Evolutionary conservation across 2,113 vertebrate genomes (phyloP).

Genomic region (Prolemur simus): DNA sequence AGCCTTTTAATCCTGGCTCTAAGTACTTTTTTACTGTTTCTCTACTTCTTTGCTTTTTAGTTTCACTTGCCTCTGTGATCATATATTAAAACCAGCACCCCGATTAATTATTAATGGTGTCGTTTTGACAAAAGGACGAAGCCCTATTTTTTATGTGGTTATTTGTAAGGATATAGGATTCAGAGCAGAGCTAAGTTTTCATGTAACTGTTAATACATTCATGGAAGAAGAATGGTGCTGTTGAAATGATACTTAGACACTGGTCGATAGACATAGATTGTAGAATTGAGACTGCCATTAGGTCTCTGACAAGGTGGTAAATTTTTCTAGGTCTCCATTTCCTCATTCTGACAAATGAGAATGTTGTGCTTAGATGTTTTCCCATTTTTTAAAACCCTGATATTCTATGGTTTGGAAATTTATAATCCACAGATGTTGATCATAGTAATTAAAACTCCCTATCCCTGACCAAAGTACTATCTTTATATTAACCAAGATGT

Average conservation of each 20-base stretch:
- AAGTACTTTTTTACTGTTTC: background rate
- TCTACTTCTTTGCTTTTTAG: background rate
- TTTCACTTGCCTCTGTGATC: background rate
- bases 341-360: slow-evolving; percentile 40
- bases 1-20: background rate
- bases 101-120: background rate
- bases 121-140: background rate
- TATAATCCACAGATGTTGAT: slow-evolving; percentile 20
- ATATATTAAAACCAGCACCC: background rate
- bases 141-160: background rate
- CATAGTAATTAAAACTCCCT: slow-evolving; percentile 49
- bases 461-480: slow-evolving; percentile 1
- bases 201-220: background rate
- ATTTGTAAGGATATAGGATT: background rate
- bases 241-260: background rate
- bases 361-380: background rate
- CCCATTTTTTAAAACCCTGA: background rate
- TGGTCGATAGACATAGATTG: background rate
- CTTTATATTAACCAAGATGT: slow-evolving; percentile 48
- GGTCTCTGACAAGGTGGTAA: background rate
- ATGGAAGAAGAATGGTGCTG: background rate
- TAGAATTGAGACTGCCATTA: background rate
- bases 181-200: background rate
- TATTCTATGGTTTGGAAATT: slow-evolving; percentile 24
- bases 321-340: background rate